Evolutionary conservation across 2,797 vertebrate genomes (phyloP).

Genomic region (Cryptoblepharus egeriae): DNA sequence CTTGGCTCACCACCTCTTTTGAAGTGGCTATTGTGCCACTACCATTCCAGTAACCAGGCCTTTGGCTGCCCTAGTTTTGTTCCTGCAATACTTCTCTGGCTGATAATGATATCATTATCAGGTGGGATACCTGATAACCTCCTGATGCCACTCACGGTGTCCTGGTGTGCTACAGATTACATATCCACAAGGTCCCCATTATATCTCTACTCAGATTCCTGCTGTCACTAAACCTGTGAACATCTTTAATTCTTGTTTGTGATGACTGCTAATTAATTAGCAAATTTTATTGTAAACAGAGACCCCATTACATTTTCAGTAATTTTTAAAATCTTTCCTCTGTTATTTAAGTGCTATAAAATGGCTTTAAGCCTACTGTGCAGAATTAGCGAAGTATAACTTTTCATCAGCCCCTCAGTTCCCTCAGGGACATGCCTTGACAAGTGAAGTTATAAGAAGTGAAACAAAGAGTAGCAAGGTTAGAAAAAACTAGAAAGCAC

Average conservation of each 20-base stretch:
- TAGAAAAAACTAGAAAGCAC: slow-evolving; percentile 19
- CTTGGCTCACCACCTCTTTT: too few relatives aligned
- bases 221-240: slow-evolving; percentile 11
- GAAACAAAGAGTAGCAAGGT: slow-evolving; percentile 20
- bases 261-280: slow-evolving; percentile 19
- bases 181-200: neutral
- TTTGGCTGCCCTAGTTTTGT: too few relatives aligned
- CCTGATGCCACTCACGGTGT: too few relatives aligned
- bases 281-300: slow-evolving; percentile 46
- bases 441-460: slow-evolving; percentile 31
- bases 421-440: slow-evolving; percentile 16
- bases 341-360: slow-evolving; percentile 36
- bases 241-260: slow-evolving; percentile 3
- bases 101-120: too few relatives aligned
- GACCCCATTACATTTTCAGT: slow-evolving; percentile 10
- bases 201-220: slow-evolving; percentile 11
- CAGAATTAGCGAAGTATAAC: slow-evolving; percentile 35
- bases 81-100: too few relatives aligned
- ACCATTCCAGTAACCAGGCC: too few relatives aligned
- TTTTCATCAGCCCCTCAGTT: slow-evolving; percentile 38
- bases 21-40: too few relatives aligned
- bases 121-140: too few relatives aligned
- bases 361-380: slow-evolving; percentile 37
- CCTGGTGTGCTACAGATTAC: too few relatives aligned
- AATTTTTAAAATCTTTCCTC: slow-evolving; percentile 48